These are phyloP conservation scores for Andrena marginata DNA, from an alignment of 2,888 invertebrate genomes.

Conservation along the genomic window DNA sequence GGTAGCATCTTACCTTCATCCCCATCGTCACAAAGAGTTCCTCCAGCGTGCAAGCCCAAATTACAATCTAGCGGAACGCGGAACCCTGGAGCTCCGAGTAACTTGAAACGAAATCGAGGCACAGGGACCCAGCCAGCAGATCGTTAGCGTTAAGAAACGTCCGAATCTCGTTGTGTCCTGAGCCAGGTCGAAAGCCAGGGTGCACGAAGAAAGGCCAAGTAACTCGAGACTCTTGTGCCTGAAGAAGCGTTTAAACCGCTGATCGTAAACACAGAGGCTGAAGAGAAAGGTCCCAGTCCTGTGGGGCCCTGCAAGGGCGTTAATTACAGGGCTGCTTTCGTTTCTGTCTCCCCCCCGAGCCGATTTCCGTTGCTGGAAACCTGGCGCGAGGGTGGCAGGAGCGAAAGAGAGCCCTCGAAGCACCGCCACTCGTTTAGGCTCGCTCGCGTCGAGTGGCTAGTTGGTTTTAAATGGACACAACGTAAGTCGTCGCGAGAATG, in stretches of 20 bases:
- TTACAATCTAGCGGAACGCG: background rate
- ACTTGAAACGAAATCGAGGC: slow-evolving; percentile 4
- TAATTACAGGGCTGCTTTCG: slow-evolving; percentile 68
- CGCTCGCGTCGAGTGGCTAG: slow-evolving; percentile 30
- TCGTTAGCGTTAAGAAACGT: slow-evolving; percentile 35
- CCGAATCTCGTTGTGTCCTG: slow-evolving; percentile 33
- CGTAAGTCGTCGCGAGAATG: slow-evolving; percentile 2
- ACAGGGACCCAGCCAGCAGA: background rate
- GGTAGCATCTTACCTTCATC: too few relatives aligned
- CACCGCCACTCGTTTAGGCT: slow-evolving; percentile 13
- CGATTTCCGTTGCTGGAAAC: slow-evolving; percentile 67
- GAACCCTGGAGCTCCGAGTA: background rate
- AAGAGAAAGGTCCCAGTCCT: slow-evolving; percentile 41
- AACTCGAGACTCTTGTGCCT: slow-evolving; percentile 68
- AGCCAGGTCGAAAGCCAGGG: slow-evolving; percentile 4
- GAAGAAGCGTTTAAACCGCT: slow-evolving; percentile 71
- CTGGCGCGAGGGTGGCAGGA: background rate
- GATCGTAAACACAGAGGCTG: slow-evolving; percentile 70
- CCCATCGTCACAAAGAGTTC: background rate
- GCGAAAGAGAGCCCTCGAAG: slow-evolving; percentile 6
- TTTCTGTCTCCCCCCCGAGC: slow-evolving; percentile 42
- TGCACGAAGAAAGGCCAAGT: slow-evolving; percentile 40
- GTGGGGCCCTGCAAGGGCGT: slow-evolving; percentile 64
- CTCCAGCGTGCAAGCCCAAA: background rate
- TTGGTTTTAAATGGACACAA: slow-evolving; percentile 36